Percentiles rank a stretch among this genome's conserved stretches.
phyloP scores from a whole-genome alignment of 2,113 vertebrate species.

The Pristiophorus japonicus region DNA sequence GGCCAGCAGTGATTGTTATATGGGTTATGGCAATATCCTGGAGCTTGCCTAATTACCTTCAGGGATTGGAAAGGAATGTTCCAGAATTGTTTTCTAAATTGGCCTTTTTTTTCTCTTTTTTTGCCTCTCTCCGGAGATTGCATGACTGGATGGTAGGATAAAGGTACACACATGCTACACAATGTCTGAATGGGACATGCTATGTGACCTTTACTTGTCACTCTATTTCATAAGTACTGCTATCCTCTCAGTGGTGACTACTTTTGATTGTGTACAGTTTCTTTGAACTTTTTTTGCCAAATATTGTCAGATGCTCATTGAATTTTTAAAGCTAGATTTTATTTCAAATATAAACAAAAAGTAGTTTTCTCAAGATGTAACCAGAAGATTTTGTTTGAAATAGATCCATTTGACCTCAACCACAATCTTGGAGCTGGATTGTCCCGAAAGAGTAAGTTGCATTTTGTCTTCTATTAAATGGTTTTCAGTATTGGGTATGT shows the following conservation, averaged over 20 bases:
- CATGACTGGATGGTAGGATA: too few relatives aligned
- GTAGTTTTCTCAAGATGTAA: background rate
- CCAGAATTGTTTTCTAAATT: background rate
- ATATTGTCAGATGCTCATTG: too few relatives aligned
- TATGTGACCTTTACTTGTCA: background rate
- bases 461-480: slow-evolving; percentile 15
- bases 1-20: background rate
- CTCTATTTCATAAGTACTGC: too few relatives aligned
- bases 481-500: background rate
- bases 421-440: slow-evolving; percentile 92
- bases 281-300: background rate
- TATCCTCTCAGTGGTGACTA: background rate
- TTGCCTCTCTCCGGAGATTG: background rate
- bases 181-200: background rate
- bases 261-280: background rate
- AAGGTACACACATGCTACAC: background rate
- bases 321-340: background rate
- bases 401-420: slow-evolving; percentile 92
- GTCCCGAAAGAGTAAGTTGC: slow-evolving; percentile 82
- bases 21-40: background rate
- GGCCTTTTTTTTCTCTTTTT: background rate
- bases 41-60: background rate
- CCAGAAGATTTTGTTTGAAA: slow-evolving; percentile 37
- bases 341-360: background rate
- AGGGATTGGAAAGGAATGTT: background rate